phyloP scores from a whole-genome alignment of 1,140 invertebrate genomes.

The Tetramorium simillimum region DNA sequence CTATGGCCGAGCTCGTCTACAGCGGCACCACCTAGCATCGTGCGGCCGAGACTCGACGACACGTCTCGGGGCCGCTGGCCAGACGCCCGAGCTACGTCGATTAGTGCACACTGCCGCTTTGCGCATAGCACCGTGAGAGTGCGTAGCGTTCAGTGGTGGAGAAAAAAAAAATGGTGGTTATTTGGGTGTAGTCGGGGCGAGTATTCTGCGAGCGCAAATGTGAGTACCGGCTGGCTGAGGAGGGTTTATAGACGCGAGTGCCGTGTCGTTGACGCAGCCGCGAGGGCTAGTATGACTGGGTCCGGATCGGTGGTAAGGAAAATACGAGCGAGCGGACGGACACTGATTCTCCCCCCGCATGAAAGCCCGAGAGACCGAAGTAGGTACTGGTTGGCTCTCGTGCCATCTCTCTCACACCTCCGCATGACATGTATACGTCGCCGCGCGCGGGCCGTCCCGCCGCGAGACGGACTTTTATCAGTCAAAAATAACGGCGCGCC shows the following conservation, averaged over 20 bases:
- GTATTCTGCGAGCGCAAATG: constrained; percentile 79
- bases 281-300: constrained; percentile 71
- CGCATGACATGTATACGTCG: constrained; percentile 72
- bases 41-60: no score
- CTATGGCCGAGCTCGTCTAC: no score
- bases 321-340: constrained; percentile 62
- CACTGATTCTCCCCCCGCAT: constrained; percentile 55
- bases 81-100: constrained; percentile 27
- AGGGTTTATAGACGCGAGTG: constrained; percentile 64
- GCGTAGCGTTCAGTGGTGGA: constrained; percentile 67
- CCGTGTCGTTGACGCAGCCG: constrained; percentile 68
- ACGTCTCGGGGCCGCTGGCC: not conserved
- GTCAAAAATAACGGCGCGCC: constrained; percentile 66
- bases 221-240: constrained; percentile 79
- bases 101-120: constrained; percentile 29
- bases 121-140: constrained; percentile 74
- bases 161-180: constrained; percentile 83
- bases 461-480: constrained; percentile 31
- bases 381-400: constrained; percentile 70
- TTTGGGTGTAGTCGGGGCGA: constrained; percentile 83
- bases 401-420: constrained; percentile 33
- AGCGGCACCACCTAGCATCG: no score
- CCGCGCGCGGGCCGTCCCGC: not conserved
- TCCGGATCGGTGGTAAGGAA: constrained; percentile 60
- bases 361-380: constrained; percentile 63